Percentiles rank a stretch among this genome's conserved stretches.
Conservation (phyloP, 2,888 invertebrate species). For the Hirudinaria manillensis region DNA sequence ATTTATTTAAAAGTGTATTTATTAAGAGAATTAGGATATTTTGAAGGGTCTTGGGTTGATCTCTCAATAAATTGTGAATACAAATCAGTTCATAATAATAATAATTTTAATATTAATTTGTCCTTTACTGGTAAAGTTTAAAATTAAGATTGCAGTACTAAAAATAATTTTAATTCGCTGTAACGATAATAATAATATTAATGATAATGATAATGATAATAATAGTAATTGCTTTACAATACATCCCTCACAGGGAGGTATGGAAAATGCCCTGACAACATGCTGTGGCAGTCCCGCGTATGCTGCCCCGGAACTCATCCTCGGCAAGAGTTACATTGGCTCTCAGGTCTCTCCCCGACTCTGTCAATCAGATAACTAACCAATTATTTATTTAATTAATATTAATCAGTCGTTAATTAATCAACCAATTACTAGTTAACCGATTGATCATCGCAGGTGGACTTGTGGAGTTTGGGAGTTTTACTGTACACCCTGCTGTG, state of each 20-base stretch:
- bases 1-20: not conserved
- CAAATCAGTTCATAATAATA: too few relatives aligned
- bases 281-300: constrained; percentile 74
- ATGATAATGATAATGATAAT: too few relatives aligned
- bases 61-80: too few relatives aligned
- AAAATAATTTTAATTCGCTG: too few relatives aligned
- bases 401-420: not conserved
- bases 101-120: too few relatives aligned
- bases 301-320: constrained; percentile 66
- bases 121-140: too few relatives aligned
- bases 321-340: constrained; percentile 56
- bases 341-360: constrained; percentile 47
- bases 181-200: too few relatives aligned
- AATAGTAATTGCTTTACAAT: not conserved
- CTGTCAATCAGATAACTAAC: not conserved
- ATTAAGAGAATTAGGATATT: too few relatives aligned
- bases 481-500: constrained; percentile 70
- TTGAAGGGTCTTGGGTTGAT: too few relatives aligned
- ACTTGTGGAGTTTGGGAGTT: constrained; percentile 79
- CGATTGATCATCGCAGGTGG: constrained; percentile 58
- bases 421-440: not conserved
- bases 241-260: not conserved
- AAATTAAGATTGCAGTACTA: too few relatives aligned
- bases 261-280: constrained; percentile 57
- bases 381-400: not conserved